phyloP scores from a whole-genome alignment of 2,113 vertebrate genomes.

The Phaetusa simplex region DNA sequence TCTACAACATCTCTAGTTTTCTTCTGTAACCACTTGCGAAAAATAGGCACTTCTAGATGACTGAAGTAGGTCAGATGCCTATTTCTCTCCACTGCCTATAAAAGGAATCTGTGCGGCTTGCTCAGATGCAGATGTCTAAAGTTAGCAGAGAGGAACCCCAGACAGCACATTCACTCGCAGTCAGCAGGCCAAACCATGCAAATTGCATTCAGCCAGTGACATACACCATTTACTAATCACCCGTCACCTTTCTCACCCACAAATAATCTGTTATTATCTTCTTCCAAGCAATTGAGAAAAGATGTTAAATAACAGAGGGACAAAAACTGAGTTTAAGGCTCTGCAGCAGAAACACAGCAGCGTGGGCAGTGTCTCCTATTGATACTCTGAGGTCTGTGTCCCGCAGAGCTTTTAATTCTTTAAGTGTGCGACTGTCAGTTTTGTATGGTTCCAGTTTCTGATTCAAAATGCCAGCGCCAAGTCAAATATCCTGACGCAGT shows the following conservation, averaged over 20 bases:
- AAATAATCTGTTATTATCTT: background rate
- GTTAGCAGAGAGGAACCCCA: background rate
- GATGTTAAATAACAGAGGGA: background rate
- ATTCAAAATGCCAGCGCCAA: background rate
- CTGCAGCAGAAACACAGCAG: background rate
- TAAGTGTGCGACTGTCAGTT: background rate
- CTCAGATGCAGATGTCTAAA: conserved; percentile 17
- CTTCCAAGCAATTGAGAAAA: background rate
- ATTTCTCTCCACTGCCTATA: background rate
- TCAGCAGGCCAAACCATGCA: background rate
- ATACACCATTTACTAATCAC: background rate
- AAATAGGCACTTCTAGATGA: background rate
- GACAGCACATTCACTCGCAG: background rate
- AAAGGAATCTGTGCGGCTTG: background rate
- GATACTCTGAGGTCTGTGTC: background rate
- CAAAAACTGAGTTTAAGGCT: background rate
- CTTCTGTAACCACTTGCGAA: background rate
- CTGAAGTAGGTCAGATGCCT: background rate
- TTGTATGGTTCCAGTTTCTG: background rate
- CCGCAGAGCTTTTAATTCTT: background rate
- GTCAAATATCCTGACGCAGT: background rate
- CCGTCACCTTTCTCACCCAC: background rate
- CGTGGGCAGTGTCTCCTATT: background rate
- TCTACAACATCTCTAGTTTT: background rate
- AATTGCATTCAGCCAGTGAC: background rate